phyloP scores from a whole-genome alignment of 2,797 vertebrate genomes.

The Melanogrammus aeglefinus region DNA sequence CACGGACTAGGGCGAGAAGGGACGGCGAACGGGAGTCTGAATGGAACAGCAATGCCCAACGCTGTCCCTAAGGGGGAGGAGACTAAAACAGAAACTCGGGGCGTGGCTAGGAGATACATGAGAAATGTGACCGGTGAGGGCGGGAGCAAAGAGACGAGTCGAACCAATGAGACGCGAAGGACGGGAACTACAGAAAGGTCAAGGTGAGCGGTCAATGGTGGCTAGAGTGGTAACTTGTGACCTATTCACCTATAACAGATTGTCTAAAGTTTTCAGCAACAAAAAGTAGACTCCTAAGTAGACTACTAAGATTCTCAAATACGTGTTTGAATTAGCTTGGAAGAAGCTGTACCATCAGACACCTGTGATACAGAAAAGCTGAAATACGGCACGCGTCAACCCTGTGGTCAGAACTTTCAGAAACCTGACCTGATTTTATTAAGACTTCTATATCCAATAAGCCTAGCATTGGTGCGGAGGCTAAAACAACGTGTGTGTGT shows the following conservation, averaged over 20 bases:
- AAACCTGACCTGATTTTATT: background rate
- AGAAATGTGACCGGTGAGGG: conserved; percentile 65
- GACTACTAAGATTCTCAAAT: background rate
- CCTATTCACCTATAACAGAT: background rate
- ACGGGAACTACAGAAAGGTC: conserved; percentile 63
- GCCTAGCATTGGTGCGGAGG: background rate
- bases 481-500: background rate
- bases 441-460: background rate
- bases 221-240: background rate
- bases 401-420: background rate
- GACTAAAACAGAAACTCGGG: conserved; percentile 39
- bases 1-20: conserved; percentile 37
- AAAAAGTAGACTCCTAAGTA: background rate
- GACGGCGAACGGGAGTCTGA: conserved; percentile 35
- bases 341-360: background rate
- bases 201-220: conserved; percentile 51
- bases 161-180: conserved; percentile 39
- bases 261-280: background rate
- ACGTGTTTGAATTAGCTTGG: background rate
- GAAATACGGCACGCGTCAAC: background rate
- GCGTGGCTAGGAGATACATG: conserved; percentile 58
- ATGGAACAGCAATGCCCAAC: conserved; percentile 36
- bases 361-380: background rate
- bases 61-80: conserved; percentile 28
- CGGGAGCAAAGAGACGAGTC: conserved; percentile 46